phyloP scores from a whole-genome alignment of 1,140 invertebrate species.

The Cylas formicarius region DNA sequence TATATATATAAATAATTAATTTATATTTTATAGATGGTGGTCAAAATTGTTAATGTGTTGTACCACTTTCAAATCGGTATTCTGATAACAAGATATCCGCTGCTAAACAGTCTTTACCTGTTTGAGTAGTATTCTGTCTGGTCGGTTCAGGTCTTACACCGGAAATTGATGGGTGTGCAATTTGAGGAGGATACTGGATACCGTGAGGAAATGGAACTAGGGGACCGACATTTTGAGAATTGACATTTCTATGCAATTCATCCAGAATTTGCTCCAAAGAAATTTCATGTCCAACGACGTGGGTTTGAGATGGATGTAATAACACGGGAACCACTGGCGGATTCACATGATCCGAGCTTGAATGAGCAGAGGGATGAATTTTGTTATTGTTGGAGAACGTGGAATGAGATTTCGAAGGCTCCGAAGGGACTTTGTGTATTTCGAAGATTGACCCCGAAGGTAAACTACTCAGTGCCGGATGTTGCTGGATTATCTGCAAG shows the following conservation, averaged over 20 bases:
- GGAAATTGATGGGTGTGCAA: conserved; percentile 10
- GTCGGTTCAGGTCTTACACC: too few species aligned
- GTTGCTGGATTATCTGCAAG: conserved; percentile 37
- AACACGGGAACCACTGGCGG: neutral
- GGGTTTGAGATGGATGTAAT: conserved; percentile 7
- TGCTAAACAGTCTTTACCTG: too few species aligned
- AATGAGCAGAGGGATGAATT: conserved; percentile 7
- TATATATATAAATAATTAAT: too few species aligned
- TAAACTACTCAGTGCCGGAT: conserved; percentile 38
- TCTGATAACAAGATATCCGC: too few species aligned
- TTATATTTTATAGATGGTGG: too few species aligned
- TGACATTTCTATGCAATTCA: conserved; percentile 34
- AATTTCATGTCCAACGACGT: conserved; percentile 25
- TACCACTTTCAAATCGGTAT: too few species aligned
- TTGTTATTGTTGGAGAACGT: conserved; percentile 6
- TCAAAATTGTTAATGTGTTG: too few species aligned
- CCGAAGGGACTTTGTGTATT: conserved; percentile 31
- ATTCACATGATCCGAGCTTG: conserved; percentile 1
- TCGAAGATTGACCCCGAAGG: conserved; percentile 39
- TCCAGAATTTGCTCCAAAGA: conserved; percentile 36
- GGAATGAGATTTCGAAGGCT: neutral
- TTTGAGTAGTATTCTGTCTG: conserved; percentile 9
- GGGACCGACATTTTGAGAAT: conserved; percentile 12
- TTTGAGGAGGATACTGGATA: neutral
- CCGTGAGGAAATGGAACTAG: conserved; percentile 16